A percentile compares a stretch with the other conserved stretches of the same genome.
Evolutionary conservation across 2,113 vertebrate species (phyloP).

Genomic region (Acrocephalus arundinaceus): DNA sequence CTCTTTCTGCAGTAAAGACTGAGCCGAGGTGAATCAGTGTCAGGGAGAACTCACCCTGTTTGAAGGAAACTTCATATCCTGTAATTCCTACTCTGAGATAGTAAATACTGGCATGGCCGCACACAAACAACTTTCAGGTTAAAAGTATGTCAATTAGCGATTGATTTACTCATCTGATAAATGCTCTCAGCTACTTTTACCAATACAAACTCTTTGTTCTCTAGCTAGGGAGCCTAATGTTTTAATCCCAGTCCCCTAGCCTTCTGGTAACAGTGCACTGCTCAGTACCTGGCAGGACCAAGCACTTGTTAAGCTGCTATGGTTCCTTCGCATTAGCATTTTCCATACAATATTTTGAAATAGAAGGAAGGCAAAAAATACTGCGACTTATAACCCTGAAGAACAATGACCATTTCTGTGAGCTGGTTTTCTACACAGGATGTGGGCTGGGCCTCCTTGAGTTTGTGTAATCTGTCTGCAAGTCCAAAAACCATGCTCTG

Average conservation of each 20-base stretch:
- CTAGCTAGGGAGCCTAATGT: not conserved
- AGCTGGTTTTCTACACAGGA: conserved; percentile 56
- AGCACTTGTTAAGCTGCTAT: conserved; percentile 25
- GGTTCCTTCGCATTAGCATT: not conserved
- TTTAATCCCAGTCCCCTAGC: not conserved
- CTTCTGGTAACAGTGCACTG: not conserved
- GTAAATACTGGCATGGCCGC: not conserved
- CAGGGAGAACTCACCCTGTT: not conserved
- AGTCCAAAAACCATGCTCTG: conserved; percentile 44
- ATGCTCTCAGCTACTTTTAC: not conserved
- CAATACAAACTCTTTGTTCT: not conserved
- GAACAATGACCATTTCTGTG: conserved; percentile 61
- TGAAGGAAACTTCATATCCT: not conserved
- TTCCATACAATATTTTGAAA: conserved; percentile 15
- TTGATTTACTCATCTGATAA: not conserved
- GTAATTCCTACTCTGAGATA: not conserved
- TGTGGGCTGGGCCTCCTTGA: conserved; percentile 41
- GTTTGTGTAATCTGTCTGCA: conserved; percentile 51
- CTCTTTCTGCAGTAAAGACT: not conserved
- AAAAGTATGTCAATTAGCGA: not conserved
- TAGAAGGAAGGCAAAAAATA: not conserved
- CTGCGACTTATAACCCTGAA: conserved; percentile 4
- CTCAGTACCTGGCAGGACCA: not conserved
- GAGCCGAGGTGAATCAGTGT: not conserved
- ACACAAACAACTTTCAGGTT: not conserved